phyloP scores from a whole-genome alignment of 1,140 invertebrate species.

The Bombus sylvicola region DNA sequence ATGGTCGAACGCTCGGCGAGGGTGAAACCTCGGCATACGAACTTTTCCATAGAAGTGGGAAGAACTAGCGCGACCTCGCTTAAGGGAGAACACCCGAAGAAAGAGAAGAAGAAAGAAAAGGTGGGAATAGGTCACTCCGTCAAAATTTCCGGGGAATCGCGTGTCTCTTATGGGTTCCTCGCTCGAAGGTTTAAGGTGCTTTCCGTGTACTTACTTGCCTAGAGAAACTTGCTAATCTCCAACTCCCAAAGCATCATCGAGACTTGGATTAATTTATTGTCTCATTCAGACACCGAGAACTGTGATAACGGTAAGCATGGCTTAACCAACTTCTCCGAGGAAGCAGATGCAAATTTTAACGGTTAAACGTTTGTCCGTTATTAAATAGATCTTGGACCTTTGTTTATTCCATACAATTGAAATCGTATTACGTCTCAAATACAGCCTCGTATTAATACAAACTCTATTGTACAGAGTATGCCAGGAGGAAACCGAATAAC shows the following conservation, averaged over 20 bases:
- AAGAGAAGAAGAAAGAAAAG: background rate
- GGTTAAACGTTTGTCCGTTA: conserved; percentile 4
- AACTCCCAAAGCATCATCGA: conserved; percentile 28
- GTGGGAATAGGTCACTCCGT: conserved; percentile 32
- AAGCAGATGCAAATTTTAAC: background rate
- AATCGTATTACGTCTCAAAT: too few species aligned
- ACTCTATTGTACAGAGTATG: too few species aligned
- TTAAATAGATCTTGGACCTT: too few species aligned
- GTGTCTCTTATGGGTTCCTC: conserved; percentile 23
- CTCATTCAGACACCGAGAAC: conserved; percentile 26
- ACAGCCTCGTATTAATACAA: too few species aligned
- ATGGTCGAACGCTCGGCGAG: conserved; percentile 55
- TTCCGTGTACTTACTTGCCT: conserved; percentile 45
- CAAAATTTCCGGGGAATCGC: conserved; percentile 50
- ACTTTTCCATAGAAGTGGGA: conserved; percentile 62
- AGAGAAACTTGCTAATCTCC: conserved; percentile 44
- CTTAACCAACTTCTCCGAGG: conserved; percentile 17
- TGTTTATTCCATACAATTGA: too few species aligned
- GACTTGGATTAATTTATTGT: conserved; percentile 46
- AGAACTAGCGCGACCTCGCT: conserved; percentile 28
- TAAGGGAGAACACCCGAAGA: background rate
- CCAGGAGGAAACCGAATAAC: too few species aligned
- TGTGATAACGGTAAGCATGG: conserved; percentile 20
- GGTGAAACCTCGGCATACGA: conserved; percentile 58
- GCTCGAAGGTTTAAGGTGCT: conserved; percentile 40